A percentile compares a stretch with the other conserved stretches of the same genome.
These are phyloP conservation scores for Coptodon rendalli DNA, from an alignment of 2,113 vertebrate genomes.

Conservation along the genomic window DNA sequence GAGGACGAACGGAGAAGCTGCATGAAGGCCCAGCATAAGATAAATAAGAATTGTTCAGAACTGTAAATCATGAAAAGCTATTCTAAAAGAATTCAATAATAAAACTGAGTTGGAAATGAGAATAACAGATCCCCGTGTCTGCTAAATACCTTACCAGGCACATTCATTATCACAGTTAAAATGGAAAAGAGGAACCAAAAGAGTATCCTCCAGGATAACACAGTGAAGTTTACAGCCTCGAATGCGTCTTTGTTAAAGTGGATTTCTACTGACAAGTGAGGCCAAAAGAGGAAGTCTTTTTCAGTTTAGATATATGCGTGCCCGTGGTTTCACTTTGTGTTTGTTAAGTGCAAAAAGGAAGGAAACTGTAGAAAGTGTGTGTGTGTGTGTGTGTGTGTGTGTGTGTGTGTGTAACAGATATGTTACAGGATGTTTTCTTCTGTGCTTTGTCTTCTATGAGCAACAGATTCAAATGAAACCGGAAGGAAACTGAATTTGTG, in stretches of 20 bases:
- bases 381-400: neutral
- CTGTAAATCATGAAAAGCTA: fast-evolving
- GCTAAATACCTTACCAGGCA: neutral
- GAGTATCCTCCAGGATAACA: neutral
- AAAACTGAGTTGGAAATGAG: neutral
- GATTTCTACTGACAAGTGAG: neutral
- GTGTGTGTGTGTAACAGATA: neutral
- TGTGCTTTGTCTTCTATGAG: neutral
- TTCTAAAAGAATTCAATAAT: neutral
- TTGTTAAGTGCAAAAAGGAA: neutral
- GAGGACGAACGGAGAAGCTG: fast-evolving
- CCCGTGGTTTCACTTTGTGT: neutral
- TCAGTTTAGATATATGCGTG: neutral
- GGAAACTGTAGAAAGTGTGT: neutral
- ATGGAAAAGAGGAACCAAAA: neutral
- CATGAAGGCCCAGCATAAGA: fast-evolving
- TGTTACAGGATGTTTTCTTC: neutral
- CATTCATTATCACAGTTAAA: neutral
- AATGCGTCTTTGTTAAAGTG: neutral
- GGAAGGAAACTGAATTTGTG: neutral
- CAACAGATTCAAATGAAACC: neutral
- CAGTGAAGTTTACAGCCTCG: neutral
- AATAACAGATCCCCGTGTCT: neutral
- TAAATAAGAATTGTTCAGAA: neutral
- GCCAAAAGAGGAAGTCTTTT: neutral